A percentile compares a stretch with the other conserved stretches of the same genome.
Evolutionary conservation across 2,888 invertebrate species (phyloP).

Genomic region (Drosophila demipolita): DNA sequence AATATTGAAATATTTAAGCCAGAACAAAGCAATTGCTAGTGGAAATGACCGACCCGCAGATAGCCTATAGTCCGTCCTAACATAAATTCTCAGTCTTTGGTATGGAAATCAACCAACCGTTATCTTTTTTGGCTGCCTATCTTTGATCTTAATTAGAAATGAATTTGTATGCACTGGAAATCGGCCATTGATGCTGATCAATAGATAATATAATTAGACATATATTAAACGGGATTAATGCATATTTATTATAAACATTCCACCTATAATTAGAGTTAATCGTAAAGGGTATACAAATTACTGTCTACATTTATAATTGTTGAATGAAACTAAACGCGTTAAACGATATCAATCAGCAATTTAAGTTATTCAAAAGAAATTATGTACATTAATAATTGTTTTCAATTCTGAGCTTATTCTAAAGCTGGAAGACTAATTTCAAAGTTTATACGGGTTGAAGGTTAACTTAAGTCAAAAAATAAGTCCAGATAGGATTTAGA

Average conservation of each 20-base stretch:
- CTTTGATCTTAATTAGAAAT: neutral
- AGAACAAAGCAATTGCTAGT: conserved; percentile 17
- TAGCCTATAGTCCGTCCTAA: neutral
- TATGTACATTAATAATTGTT: conserved; percentile 12
- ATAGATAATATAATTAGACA: neutral
- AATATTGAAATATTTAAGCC: conserved; percentile 32
- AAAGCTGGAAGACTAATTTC: neutral
- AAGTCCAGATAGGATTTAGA: neutral
- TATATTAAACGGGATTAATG: neutral
- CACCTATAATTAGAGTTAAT: neutral
- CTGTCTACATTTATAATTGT: conserved; percentile 34
- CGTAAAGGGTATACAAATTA: conserved; percentile 15
- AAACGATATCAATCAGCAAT: conserved; percentile 44
- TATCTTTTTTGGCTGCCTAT: neutral
- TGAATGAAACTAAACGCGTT: conserved; percentile 32
- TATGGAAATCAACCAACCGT: too few relatives aligned
- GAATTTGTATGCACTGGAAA: neutral
- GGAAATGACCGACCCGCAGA: neutral
- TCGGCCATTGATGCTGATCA: neutral
- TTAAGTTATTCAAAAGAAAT: conserved; percentile 20
- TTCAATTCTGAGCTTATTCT: neutral
- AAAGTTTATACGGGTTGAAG: conserved; percentile 2
- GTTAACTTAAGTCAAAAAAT: neutral
- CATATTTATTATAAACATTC: conserved; percentile 2
- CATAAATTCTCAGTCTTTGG: neutral